phyloP scores from a whole-genome alignment of 2,797 vertebrate species.

The Channa striata region DNA sequence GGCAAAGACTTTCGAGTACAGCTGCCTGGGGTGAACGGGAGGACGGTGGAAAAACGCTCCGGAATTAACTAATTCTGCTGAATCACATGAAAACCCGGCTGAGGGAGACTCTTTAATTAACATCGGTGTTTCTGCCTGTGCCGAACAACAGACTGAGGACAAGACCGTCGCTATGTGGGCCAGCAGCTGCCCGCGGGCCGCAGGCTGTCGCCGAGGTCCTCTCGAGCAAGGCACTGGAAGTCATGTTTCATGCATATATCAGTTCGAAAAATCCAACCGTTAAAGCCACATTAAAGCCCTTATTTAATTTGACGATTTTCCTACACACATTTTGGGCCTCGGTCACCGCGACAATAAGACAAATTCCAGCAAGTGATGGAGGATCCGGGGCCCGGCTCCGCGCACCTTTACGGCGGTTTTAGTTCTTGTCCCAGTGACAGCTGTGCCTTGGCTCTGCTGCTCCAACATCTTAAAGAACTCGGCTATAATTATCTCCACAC shows the following conservation, averaged over 20 bases:
- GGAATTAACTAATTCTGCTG: conserved; percentile 28
- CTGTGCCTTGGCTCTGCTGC: too few species aligned
- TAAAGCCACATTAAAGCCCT: too few species aligned
- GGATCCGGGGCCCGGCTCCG: too few species aligned
- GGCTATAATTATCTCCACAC: too few species aligned
- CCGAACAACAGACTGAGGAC: conserved; percentile 23
- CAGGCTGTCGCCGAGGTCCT: background rate
- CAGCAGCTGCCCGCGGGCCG: conserved; percentile 38
- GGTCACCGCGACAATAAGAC: too few species aligned
- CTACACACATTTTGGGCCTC: too few species aligned
- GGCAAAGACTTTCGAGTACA: conserved; percentile 2
- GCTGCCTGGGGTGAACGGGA: conserved; percentile 24
- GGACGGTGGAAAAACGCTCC: conserved; percentile 12
- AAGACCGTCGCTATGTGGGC: conserved; percentile 37
- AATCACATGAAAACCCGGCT: conserved; percentile 29
- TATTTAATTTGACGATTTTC: too few species aligned
- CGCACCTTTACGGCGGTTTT: too few species aligned
- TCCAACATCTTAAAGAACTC: too few species aligned
- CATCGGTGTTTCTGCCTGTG: conserved; percentile 18
- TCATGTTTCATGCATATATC: background rate
- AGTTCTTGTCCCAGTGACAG: too few species aligned
- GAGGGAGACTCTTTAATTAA: conserved; percentile 54
- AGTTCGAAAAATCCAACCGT: too few species aligned
- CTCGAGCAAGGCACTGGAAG: background rate
- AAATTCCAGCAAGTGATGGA: too few species aligned